These are phyloP conservation scores for Heteronetta atricapilla DNA, from an alignment of 2,113 vertebrate genomes.

Conservation along the genomic window DNA sequence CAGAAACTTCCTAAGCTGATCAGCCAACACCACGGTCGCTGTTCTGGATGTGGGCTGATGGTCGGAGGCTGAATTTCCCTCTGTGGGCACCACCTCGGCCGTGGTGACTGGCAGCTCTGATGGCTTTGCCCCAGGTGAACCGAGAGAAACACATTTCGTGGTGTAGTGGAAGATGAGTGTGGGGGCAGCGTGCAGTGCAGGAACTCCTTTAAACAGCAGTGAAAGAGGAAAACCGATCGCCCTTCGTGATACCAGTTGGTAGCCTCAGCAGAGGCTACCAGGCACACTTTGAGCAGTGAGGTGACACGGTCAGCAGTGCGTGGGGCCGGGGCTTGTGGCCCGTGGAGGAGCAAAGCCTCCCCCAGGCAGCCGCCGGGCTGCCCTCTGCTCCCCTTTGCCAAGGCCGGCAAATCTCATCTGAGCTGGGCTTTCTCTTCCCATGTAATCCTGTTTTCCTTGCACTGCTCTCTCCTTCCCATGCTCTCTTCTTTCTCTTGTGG, in stretches of 20 bases:
- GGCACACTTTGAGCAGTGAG: neutral
- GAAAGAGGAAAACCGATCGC: neutral
- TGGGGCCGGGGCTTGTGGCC: neutral
- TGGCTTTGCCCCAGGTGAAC: neutral
- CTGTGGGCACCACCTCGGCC: neutral
- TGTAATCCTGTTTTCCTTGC: fast-evolving
- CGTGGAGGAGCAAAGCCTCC: neutral
- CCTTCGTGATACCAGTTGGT: neutral
- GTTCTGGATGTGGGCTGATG: neutral
- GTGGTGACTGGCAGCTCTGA: neutral
- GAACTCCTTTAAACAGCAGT: neutral
- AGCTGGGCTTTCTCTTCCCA: neutral
- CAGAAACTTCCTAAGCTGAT: constrained; percentile 33
- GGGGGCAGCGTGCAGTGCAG: neutral
- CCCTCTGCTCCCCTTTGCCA: neutral
- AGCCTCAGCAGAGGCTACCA: neutral
- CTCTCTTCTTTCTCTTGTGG: neutral
- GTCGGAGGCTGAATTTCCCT: neutral
- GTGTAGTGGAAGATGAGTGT: neutral
- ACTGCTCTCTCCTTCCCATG: neutral
- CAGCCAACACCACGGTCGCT: neutral
- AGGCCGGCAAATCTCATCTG: neutral
- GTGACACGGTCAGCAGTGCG: neutral
- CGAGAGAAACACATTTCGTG: neutral
- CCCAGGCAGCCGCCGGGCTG: neutral